Base-by-base conservation (phyloP, 92 coral and sea anemone genomes). In the Pocillopora meandrina region DNA sequence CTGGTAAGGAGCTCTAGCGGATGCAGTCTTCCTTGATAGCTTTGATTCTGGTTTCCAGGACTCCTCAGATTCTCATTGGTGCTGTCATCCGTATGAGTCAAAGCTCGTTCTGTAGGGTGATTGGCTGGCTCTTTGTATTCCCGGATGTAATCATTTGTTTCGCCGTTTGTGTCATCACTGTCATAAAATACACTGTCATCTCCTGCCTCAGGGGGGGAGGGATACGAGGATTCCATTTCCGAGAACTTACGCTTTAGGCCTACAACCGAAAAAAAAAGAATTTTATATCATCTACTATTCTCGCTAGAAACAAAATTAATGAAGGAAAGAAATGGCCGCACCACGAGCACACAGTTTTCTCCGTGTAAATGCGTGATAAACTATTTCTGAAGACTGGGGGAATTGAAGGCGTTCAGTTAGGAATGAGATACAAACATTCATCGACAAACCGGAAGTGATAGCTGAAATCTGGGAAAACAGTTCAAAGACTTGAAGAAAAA, bases 1-100 rank as follows among this genome's bases (percentile, higher is more conserved):
- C 99, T 90, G 83, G 90, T 62, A 20, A 96, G 98, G 19, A 94
- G 87, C 34, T 94, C 99, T 69, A 96, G 76, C 4, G 98, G 98
- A 61, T 93, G 98, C 76, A 92, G 86, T 33, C 84, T 86, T 17
- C 86, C 85, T 11, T 56, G 80, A 12, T 80, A 77, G n/a, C 62
- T 67, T 23, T 21, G 19, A 19, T 21, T 57, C 15, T 69, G 66
- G 64, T 61, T 56, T 23, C 74, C 81, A 60, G 72, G 74, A 61
- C 75, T 31, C 72, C 74, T 74, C 23, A 74, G 67, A 11, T 76
- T 35, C 64, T 82, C 65, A 10, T 61, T 23, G 49, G 73, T 68
- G 16, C 20, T 12, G 57, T 62, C 75, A 10, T 70, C 83, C 15
- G 18, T 47, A 66, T 18, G 31, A 63, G 80, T 52, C 12, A 52